Conservation (phyloP, 2,113 vertebrate species). For the Phaethon lepturus region DNA sequence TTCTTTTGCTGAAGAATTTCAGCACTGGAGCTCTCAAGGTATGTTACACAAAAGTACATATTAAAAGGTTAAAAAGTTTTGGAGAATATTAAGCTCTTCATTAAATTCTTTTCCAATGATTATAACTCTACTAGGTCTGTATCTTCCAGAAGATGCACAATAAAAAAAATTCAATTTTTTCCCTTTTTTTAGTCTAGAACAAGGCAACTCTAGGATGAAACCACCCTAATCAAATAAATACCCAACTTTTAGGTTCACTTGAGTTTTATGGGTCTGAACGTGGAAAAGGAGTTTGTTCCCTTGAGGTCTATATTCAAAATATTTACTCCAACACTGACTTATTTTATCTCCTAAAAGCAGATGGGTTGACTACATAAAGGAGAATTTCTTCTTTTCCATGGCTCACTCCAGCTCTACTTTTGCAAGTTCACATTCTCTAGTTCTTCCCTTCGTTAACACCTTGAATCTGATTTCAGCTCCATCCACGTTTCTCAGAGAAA, state of each 20-base stretch:
- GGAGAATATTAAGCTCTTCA: neutral
- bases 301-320: neutral
- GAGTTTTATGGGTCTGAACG: neutral
- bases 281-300: neutral
- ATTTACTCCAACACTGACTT: neutral
- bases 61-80: neutral
- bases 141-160: neutral
- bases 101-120: neutral
- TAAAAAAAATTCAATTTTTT: neutral
- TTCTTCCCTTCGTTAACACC: neutral
- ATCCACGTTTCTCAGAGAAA: neutral
- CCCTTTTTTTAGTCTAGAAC: neutral
- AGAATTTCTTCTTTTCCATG: neutral
- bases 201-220: neutral
- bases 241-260: neutral
- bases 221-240: neutral
- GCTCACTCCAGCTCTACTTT: neutral
- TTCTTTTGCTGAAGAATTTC: neutral
- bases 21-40: neutral
- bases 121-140: neutral
- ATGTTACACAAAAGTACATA: neutral
- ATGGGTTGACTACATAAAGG: neutral
- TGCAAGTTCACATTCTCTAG: neutral
- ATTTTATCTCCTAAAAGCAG: neutral
- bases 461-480: neutral